phyloP scores from a whole-genome alignment of 2,113 vertebrate species.

The Plectropomus leopardus region DNA sequence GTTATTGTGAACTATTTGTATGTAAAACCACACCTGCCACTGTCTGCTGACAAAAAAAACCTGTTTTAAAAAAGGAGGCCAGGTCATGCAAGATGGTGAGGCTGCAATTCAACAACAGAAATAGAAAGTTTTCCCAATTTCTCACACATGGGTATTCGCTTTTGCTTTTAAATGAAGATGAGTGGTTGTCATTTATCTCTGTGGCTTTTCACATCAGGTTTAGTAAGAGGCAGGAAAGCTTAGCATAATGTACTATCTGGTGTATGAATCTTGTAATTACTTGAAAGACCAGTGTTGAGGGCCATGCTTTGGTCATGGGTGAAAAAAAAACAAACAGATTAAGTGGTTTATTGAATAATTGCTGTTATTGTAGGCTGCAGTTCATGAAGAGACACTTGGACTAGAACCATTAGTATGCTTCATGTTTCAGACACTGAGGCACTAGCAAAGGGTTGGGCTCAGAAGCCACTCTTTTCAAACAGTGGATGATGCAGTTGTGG shows the following conservation, averaged over 20 bases:
- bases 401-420: slow-evolving; percentile 43
- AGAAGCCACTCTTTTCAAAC: slow-evolving; percentile 28
- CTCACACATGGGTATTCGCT: neutral
- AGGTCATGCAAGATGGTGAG: slow-evolving; percentile 7
- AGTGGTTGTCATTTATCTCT: slow-evolving; percentile 8
- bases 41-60: slow-evolving; percentile 36
- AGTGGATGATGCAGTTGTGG: neutral
- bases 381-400: slow-evolving; percentile 27
- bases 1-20: slow-evolving; percentile 47
- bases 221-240: neutral
- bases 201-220: slow-evolving; percentile 12
- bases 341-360: slow-evolving; percentile 40
- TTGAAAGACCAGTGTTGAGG: slow-evolving; percentile 30
- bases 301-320: slow-evolving; percentile 9
- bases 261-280: slow-evolving; percentile 28
- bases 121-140: neutral
- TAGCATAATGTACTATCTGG: slow-evolving; percentile 13
- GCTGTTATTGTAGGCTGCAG: slow-evolving; percentile 10
- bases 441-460: slow-evolving; percentile 18
- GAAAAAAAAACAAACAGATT: slow-evolving; percentile 5
- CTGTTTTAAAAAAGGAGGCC: slow-evolving; percentile 35
- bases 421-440: slow-evolving; percentile 35
- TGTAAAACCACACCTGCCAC: slow-evolving; percentile 54
- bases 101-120: slow-evolving; percentile 15
- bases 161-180: slow-evolving; percentile 26